These are phyloP conservation scores for Heterochromis multidens DNA, from an alignment of 2,113 vertebrate genomes.

Conservation along the genomic window DNA sequence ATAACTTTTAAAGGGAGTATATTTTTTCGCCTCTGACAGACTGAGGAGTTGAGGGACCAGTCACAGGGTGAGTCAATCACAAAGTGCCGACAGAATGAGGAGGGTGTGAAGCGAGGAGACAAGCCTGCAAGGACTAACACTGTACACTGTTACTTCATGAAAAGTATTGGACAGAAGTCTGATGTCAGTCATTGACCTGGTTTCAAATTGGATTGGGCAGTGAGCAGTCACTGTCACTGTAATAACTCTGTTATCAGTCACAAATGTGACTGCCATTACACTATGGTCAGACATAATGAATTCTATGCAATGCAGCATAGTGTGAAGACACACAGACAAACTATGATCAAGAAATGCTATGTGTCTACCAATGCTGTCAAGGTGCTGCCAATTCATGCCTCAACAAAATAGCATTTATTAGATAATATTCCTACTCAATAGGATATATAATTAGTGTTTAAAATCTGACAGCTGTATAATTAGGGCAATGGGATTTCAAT, in stretches of 20 bases:
- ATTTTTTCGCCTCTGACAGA: constrained; percentile 49
- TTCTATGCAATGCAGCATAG: neutral
- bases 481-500: fast-evolving
- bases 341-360: neutral
- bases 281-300: neutral
- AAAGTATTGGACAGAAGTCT: constrained; percentile 1
- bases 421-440: neutral
- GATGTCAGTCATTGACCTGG: neutral
- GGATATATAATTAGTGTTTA: neutral
- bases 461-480: fast-evolving
- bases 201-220: neutral
- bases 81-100: constrained; percentile 35
- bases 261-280: neutral
- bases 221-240: neutral
- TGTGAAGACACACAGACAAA: neutral
- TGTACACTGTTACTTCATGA: neutral
- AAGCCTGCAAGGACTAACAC: constrained; percentile 2
- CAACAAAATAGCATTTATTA: neutral
- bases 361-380: neutral
- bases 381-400: neutral
- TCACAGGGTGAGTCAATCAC: constrained; percentile 46
- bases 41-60: constrained; percentile 29
- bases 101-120: constrained; percentile 46
- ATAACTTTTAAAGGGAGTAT: constrained; percentile 59
- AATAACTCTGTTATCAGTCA: neutral